Base-by-base conservation (phyloP, 2,888 invertebrate species). In the Ptycholaimellus sp. region DNA sequence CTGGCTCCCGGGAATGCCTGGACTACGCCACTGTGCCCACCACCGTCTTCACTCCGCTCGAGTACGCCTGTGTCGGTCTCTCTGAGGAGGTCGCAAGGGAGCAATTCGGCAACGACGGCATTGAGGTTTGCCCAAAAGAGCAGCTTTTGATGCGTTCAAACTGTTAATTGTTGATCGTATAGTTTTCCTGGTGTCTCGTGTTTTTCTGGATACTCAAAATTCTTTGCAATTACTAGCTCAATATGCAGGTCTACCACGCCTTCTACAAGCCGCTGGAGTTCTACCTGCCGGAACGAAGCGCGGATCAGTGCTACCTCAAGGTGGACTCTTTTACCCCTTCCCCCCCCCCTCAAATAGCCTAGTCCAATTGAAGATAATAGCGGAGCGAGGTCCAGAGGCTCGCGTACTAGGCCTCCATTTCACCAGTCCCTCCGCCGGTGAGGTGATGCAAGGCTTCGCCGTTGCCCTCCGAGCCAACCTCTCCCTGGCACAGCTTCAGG, bases 181-280 rank as follows among this genome's bases (percentile, higher is more conserved):
- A n/a, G n/a, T n/a, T n/a, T n/a, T n/a, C n/a, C n/a, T n/a, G n/a
- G n/a, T n/a, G n/a, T n/a, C n/a, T n/a, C n/a, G n/a, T n/a, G n/a
- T n/a, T n/a, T n/a, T n/a, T n/a, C n/a, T n/a, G n/a, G n/a, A n/a
- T n/a, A n/a, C n/a, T n/a, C n/a, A n/a, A n/a, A 16, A 19, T 20
- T 23, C 25, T 35, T 17, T 34, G 21, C 2, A 14, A 35, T 4
- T 19, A 14, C 19, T 4, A 7, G 7, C 18, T 18, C 23, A 6
- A 16, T n/a, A 23, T 41, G 22, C 29, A 44, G 38, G 38, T 44
- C 9, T 90, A 81, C 64, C 87, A 90, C 63, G 77, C 77, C 30
- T 80, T 71, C 62, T 87, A 83, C 64, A 80, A 79, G 61, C 87
- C 90, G 29, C 76, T 87, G 6, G 90, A 90, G 66, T 85, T 80